phyloP scores from a whole-genome alignment of 2,113 vertebrate genomes.

The Ammodytes dubius region DNA sequence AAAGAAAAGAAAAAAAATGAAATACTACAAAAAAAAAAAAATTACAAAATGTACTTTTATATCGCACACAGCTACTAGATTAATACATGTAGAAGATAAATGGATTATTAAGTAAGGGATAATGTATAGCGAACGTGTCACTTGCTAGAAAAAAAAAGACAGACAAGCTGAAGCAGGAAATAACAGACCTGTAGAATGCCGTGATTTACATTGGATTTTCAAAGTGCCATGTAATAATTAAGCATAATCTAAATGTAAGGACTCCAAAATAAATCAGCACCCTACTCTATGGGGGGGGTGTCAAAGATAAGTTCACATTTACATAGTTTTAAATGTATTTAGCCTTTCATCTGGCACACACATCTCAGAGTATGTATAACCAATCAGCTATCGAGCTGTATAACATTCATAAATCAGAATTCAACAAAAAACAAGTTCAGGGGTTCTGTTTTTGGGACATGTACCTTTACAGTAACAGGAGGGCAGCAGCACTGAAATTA shows the following conservation, averaged over 20 bases:
- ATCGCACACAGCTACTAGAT: too few relatives aligned
- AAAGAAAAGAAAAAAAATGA: background rate
- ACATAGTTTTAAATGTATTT: background rate
- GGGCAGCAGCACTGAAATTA: background rate
- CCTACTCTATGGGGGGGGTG: background rate
- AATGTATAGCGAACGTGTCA: too few relatives aligned
- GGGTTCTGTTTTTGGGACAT: background rate
- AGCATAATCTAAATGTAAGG: background rate
- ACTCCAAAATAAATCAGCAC: background rate
- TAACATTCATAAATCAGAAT: background rate
- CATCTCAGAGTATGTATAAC: background rate
- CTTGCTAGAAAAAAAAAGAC: too few relatives aligned
- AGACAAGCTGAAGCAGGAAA: too few relatives aligned
- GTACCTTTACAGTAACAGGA: background rate
- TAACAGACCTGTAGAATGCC: too few relatives aligned
- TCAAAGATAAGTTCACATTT: slow-evolving; percentile 4
- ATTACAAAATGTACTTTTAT: too few relatives aligned
- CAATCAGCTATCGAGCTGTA: background rate
- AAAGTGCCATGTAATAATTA: too few relatives aligned
- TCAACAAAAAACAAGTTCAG: background rate
- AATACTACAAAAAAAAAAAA: too few relatives aligned
- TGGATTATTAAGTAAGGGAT: too few relatives aligned
- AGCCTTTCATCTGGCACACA: background rate
- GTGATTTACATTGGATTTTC: too few relatives aligned
- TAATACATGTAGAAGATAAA: too few relatives aligned